Percentiles rank a stretch among this genome's conserved stretches.
Conservation (phyloP, 2,888 invertebrate genomes). For the Girardia tigrina region DNA sequence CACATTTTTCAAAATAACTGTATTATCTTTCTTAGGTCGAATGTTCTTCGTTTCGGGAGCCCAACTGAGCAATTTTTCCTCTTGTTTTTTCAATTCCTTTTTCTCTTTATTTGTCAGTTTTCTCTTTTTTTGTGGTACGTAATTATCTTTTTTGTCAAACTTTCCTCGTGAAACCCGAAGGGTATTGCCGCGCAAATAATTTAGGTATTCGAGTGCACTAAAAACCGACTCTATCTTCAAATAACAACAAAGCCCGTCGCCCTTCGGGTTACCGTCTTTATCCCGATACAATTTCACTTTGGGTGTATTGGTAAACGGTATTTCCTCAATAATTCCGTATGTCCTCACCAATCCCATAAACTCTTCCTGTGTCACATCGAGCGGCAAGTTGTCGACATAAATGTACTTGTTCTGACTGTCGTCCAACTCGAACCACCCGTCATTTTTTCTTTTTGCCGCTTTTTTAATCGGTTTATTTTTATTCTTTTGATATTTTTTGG, state of each 20-base stretch:
- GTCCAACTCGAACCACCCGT: slow-evolving; percentile 78
- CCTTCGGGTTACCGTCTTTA: slow-evolving; percentile 68
- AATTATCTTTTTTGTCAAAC: slow-evolving; percentile 79
- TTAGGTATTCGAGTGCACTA: slow-evolving; percentile 73
- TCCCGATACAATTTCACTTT: slow-evolving; percentile 83
- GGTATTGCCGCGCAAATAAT: slow-evolving; percentile 66
- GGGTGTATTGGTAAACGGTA: slow-evolving; percentile 61
- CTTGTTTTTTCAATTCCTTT: slow-evolving; percentile 63
- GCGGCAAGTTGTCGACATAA: slow-evolving; percentile 66
- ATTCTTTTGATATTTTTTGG: background rate
- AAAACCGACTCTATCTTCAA: slow-evolving; percentile 77
- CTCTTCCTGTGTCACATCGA: slow-evolving; percentile 51
- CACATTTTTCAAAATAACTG: slow-evolving; percentile 80
- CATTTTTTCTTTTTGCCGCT: background rate
- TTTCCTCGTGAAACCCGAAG: slow-evolving; percentile 77
- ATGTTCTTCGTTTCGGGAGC: slow-evolving; percentile 64
- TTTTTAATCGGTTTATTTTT: slow-evolving; percentile 3
- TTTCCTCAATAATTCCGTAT: slow-evolving; percentile 81
- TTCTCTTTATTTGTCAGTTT: slow-evolving; percentile 74
- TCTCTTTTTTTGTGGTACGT: slow-evolving; percentile 76
- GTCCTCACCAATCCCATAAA: slow-evolving; percentile 84
- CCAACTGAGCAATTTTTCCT: slow-evolving; percentile 72
- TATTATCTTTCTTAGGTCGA: slow-evolving; percentile 70
- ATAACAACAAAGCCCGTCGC: slow-evolving; percentile 87
- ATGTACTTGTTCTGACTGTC: slow-evolving; percentile 80